Base-by-base conservation (phyloP, 2,113 vertebrate species). In the Entelurus aequoreus region DNA sequence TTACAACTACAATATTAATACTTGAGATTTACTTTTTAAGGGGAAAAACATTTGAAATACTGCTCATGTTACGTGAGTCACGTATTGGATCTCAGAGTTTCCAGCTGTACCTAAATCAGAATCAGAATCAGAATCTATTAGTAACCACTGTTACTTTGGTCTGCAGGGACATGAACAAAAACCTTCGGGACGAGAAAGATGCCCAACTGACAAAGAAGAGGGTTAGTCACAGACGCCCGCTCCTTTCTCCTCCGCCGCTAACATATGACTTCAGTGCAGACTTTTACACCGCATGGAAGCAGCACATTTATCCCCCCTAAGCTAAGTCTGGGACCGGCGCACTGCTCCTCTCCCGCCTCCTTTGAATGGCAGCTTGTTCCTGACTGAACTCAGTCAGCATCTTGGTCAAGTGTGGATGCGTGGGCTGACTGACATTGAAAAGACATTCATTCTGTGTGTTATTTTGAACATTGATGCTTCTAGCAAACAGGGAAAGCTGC, bases 141-240 rank as follows among this genome's bases (percentile, higher is more conserved):
- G n/a, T 54, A 51, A 53, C 54, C 5, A 68, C 11, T 63, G 62
- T 47, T 73, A 11, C 42, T 46, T 46, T 11, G 10, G 65, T 52
- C 64, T 13, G 71, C 84, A 98, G 97, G 88, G 95, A 98, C 56
- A 93, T 99, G 92, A 99, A 99, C 88, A 94, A 91, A 56, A 88
- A 89, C 56, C 86, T 99, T 6, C 91, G 94, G 15, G 97, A 98
- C 36, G 94, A 98, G 68, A 93, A 93, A 78, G 95, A 98, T 0
- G 89, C 90, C 50, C 92, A 90, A 42, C 94, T 95, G 76, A 83
- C 92, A 74, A 92, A 88, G 89, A 93, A 90, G 90, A 89, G 84
- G 90, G 91, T 94, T 89, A 92, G 90, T 92, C 88, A 90, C 58
- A 89, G 80, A 89, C 84, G 78, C 69, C 75, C 86, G 80, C 69